A percentile compares a stretch with the other conserved stretches of the same genome.
phyloP scores from a whole-genome alignment of 2,113 vertebrate genomes.

The Heterotilapia buettikoferi region DNA sequence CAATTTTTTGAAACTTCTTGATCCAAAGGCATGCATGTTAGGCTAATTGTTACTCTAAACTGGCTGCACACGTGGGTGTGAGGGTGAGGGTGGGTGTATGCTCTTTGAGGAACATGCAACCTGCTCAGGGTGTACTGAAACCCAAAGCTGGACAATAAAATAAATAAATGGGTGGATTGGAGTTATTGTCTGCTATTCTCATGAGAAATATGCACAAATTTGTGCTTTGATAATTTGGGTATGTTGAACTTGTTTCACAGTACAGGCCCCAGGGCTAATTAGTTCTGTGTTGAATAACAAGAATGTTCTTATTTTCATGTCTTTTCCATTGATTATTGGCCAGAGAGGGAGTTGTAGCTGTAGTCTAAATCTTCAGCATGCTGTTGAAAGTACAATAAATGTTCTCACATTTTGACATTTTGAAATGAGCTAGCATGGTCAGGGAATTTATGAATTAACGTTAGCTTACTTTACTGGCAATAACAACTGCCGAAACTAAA shows the following conservation, averaged over 20 bases:
- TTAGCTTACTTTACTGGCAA: not conserved
- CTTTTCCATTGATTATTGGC: not conserved
- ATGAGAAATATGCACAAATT: not conserved
- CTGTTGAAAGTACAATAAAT: not conserved
- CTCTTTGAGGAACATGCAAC: not conserved
- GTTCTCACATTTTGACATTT: not conserved
- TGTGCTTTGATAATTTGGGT: not conserved
- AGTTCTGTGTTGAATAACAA: not conserved
- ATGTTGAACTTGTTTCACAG: not conserved
- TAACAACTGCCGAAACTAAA: not conserved
- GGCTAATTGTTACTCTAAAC: not conserved
- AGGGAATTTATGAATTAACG: not conserved
- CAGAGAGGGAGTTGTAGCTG: not conserved
- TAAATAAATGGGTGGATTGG: not conserved
- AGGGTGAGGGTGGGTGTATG: not conserved
- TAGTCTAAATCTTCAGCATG: not conserved
- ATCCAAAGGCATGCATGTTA: not conserved
- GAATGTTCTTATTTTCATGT: not conserved
- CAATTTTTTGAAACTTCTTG: not conserved
- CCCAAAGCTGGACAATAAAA: not conserved
- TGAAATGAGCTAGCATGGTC: not conserved
- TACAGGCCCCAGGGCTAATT: not conserved
- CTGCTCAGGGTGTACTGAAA: not conserved
- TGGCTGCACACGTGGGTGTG: not conserved
- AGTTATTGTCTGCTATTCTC: accelerated